Base-by-base conservation (phyloP, 2,113 vertebrate genomes). In the Casuarius casuarius region DNA sequence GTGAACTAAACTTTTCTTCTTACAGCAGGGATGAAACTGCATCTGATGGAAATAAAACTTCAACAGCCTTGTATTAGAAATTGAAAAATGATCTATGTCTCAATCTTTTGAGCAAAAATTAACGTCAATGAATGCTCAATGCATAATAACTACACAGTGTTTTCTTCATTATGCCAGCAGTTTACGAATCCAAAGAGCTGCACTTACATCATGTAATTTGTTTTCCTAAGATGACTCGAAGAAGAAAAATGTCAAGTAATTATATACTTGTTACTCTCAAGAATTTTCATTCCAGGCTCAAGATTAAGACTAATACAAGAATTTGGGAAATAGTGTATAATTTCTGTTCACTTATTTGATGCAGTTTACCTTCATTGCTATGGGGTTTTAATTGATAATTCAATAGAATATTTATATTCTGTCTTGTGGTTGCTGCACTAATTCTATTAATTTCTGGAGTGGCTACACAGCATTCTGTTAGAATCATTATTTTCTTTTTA, bases 211-310 rank as follows among this genome's bases (percentile, higher is more conserved):
- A 94, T 26, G 67, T 80, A 81, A 97, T 97, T 98, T 97, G 92
- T 97, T 98, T 98, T 96, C 94, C 86, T 94, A 83, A 92, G 92
- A 97, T 82, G 95, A 84, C 94, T 97, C 3, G 0, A 95, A 95
- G 90, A 97, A 97, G 95, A 98, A 98, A 98, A 98, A 97, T 97
- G 79, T 90, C 94, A 95, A 94, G 91, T 97, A 97, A 96, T 97
- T 98, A 97, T 89, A 90, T 94, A 97, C 91, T 97, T 97, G 95
- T 96, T 97, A 96, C 67, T 97, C 82, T 98, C 84, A 89, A 96
- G 88, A 97, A 96, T 98, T 96, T 98, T 97, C 91, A 97, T 97
- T 96, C 95, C 75, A 88, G 81, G 54, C 89, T 96, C 67, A 96
- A 89, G 93, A 97, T 95, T 90, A 97, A 98, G 94, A 97, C 93